A percentile compares a stretch with the other conserved stretches of the same genome.
These are phyloP conservation scores for Callyntrura guangdongensis DNA, from an alignment of 2,888 invertebrate species.

Conservation along the genomic window DNA sequence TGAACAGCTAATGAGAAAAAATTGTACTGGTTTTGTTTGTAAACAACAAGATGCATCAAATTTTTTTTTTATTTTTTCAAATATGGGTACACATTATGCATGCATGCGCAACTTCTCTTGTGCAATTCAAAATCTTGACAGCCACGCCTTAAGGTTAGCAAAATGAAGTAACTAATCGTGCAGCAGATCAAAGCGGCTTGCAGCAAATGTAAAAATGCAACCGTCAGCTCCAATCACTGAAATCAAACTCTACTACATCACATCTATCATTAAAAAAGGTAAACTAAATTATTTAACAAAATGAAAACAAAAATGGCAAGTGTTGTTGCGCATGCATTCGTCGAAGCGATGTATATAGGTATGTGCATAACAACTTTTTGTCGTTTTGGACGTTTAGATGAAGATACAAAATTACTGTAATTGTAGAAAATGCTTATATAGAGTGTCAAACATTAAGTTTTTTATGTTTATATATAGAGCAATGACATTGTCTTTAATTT, in stretches of 20 bases:
- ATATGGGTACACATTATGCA: not conserved
- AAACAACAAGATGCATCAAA: not conserved
- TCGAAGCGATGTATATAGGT: not conserved
- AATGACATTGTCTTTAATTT: conserved; percentile 29
- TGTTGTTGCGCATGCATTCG: not conserved
- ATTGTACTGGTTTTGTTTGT: not conserved
- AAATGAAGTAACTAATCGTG: conserved; percentile 15
- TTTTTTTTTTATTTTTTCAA: not conserved
- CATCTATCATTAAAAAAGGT: not conserved
- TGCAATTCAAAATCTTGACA: conserved; percentile 42
- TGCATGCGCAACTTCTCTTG: not conserved
- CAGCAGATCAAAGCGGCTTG: not conserved
- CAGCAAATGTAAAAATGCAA: not conserved
- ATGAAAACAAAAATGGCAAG: not conserved
- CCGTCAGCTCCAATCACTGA: not conserved
- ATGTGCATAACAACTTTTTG: not conserved
- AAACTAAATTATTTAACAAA: not conserved
- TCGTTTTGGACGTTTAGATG: not conserved
- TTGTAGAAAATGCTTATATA: not conserved
- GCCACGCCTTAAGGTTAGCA: conserved; percentile 37
- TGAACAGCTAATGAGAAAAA: not conserved
- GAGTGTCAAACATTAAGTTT: not conserved
- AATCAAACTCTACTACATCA: not conserved
- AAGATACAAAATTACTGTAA: not conserved
- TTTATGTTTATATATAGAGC: not conserved